Evolutionary conservation across 2,888 invertebrate genomes (phyloP).

Genomic region (Melanargia galathea): DNA sequence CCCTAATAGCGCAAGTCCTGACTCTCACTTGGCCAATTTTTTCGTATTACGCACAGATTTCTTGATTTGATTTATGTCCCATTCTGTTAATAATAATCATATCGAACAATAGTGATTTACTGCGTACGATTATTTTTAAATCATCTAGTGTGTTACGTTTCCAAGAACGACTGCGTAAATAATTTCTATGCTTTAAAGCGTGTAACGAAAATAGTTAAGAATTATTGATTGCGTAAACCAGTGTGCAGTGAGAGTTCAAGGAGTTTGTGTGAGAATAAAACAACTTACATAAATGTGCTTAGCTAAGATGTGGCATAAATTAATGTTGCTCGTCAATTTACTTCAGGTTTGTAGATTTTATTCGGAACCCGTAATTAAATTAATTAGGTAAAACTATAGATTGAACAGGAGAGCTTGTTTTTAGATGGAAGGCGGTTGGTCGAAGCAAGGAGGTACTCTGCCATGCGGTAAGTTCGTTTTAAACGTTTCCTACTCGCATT

Average conservation of each 20-base stretch:
- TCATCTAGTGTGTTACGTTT: constrained; percentile 50
- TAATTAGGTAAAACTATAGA: neutral
- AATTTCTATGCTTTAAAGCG: constrained; percentile 60
- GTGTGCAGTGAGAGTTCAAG: constrained; percentile 47
- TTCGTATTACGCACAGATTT: constrained; percentile 6
- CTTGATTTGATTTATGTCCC: constrained; percentile 22
- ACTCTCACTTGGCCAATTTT: no score
- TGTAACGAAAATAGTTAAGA: constrained; percentile 56
- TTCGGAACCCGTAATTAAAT: neutral
- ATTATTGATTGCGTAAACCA: constrained; percentile 48
- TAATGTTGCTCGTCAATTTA: constrained; percentile 28
- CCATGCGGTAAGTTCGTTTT: constrained; percentile 9
- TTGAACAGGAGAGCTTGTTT: neutral
- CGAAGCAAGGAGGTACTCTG: neutral
- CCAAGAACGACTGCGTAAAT: constrained; percentile 68
- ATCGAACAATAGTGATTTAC: constrained; percentile 25
- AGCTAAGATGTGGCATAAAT: constrained; percentile 30
- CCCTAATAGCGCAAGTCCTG: no score
- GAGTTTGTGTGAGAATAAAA: constrained; percentile 12
- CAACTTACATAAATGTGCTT: constrained; percentile 40
- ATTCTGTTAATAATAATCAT: constrained; percentile 15
- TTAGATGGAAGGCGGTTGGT: neutral
- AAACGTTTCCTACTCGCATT: constrained; percentile 5
- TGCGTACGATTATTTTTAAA: constrained; percentile 47
- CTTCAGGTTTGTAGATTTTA: constrained; percentile 55